phyloP scores from a whole-genome alignment of 2,113 vertebrate species.

The Chionomys nivalis region DNA sequence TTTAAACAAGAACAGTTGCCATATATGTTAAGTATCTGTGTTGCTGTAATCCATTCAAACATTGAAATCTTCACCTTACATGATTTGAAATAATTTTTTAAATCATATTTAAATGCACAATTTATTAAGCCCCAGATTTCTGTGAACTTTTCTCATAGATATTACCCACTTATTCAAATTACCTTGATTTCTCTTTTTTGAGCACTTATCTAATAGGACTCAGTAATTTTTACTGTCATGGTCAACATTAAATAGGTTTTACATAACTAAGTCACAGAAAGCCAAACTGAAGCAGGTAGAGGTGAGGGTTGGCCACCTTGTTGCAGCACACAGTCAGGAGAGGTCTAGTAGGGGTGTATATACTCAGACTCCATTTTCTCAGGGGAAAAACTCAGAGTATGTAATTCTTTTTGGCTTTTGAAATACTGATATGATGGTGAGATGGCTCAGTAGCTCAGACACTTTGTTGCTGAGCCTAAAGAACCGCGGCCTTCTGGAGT shows the following conservation, averaged over 20 bases:
- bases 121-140: neutral
- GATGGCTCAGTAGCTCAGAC: neutral
- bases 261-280: neutral
- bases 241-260: neutral
- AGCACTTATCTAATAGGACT: neutral
- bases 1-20: neutral
- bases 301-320: neutral
- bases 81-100: neutral
- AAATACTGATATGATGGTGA: neutral
- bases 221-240: neutral
- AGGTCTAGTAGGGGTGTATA: neutral
- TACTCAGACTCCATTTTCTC: too few species aligned
- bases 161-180: neutral
- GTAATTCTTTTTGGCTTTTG: neutral
- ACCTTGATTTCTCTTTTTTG: neutral
- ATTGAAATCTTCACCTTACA: neutral
- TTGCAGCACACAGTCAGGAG: neutral
- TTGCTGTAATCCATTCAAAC: neutral
- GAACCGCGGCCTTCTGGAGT: neutral
- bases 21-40: neutral
- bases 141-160: neutral
- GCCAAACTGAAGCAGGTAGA: neutral
- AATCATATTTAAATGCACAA: neutral
- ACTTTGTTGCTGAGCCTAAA: neutral
- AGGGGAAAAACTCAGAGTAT: neutral